Conservation (phyloP, 2,113 vertebrate genomes). For the Alligator mississippiensis region DNA sequence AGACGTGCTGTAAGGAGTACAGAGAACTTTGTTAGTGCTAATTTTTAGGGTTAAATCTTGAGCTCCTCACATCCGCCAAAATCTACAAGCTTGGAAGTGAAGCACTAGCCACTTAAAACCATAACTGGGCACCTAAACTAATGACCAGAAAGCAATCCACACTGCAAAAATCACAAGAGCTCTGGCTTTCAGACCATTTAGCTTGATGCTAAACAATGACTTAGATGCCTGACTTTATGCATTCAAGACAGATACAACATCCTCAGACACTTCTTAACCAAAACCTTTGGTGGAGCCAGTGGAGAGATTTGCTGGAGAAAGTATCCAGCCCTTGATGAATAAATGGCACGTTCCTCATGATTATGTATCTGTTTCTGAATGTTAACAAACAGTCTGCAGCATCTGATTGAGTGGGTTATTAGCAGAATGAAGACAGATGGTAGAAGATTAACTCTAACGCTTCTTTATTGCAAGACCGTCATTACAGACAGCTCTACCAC, state of each 20-base stretch:
- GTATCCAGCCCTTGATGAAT: slow-evolving; percentile 30
- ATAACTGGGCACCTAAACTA: neutral
- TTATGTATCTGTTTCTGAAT: slow-evolving; percentile 75
- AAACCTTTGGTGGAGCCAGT: accelerated
- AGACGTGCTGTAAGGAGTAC: accelerated
- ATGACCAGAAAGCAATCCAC: neutral
- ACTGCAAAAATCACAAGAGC: neutral
- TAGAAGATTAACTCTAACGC: slow-evolving; percentile 66
- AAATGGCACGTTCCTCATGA: slow-evolving; percentile 55
- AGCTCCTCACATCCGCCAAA: neutral
- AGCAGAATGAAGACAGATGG: slow-evolving; percentile 81
- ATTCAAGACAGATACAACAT: neutral
- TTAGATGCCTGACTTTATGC: neutral
- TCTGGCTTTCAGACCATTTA: neutral
- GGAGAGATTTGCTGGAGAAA: neutral
- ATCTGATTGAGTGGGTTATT: slow-evolving; percentile 79
- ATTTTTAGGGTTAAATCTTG: neutral
- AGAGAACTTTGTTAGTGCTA: neutral
- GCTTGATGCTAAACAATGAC: accelerated
- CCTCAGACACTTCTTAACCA: no score
- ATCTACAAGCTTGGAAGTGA: neutral
- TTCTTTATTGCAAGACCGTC: slow-evolving; percentile 63
- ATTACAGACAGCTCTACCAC: slow-evolving; percentile 45
- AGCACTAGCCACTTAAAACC: neutral
- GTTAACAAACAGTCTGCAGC: slow-evolving; percentile 77